Evolutionary conservation across 1,140 invertebrate genomes (phyloP).

Genomic region (Drosophila mojavensis): DNA sequence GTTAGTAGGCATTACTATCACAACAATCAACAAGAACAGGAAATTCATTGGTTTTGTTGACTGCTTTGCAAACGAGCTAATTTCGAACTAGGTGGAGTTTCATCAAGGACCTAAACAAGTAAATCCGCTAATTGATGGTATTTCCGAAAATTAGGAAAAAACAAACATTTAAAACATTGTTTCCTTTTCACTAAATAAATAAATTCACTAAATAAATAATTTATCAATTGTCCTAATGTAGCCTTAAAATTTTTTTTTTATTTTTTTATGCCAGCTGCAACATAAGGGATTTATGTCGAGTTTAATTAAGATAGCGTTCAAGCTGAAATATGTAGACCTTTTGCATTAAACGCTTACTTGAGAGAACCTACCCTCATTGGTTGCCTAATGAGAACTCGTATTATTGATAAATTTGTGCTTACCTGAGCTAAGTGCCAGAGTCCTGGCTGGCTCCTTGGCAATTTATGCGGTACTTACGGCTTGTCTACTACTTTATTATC

Average conservation of each 20-base stretch:
- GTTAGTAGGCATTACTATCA: too few species aligned
- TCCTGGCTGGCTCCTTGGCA: slow-evolving; percentile 2
- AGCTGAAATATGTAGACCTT: background rate
- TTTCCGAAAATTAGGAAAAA: too few species aligned
- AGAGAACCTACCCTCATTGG: background rate
- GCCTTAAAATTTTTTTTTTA: background rate
- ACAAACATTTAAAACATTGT: too few species aligned
- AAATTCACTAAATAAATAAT: too few species aligned
- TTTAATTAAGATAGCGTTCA: background rate
- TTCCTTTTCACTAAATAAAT: too few species aligned
- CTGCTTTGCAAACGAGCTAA: too few species aligned
- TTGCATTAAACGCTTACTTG: background rate
- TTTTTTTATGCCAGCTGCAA: background rate
- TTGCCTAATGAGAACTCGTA: background rate
- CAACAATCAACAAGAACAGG: too few species aligned
- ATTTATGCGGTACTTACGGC: slow-evolving; percentile 13
- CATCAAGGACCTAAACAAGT: too few species aligned
- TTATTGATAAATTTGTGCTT: slow-evolving; percentile 2
- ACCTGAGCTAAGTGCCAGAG: slow-evolving; percentile 1
- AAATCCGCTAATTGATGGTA: too few species aligned
- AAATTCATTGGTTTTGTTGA: too few species aligned
- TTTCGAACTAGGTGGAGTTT: too few species aligned
- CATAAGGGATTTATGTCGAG: background rate
- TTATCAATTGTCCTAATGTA: too few species aligned
- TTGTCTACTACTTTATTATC: slow-evolving; percentile 25